Conservation (phyloP, 2,113 vertebrate species). For the Struthio camelus region DNA sequence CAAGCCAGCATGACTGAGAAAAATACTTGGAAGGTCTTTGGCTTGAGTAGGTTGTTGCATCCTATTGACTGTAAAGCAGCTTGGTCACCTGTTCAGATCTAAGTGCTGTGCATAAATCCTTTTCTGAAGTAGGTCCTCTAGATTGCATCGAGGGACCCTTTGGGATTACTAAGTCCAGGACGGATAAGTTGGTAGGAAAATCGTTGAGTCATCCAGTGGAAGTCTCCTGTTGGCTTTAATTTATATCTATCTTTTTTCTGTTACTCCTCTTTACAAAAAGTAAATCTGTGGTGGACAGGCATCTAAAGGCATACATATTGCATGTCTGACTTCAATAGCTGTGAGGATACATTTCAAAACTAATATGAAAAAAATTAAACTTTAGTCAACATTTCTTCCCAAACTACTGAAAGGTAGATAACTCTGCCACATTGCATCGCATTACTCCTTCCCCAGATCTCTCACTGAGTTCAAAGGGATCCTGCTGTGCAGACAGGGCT, state of each 20-base stretch:
- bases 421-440: background rate
- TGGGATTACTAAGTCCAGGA: background rate
- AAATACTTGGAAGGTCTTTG: slow-evolving; percentile 28
- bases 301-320: background rate
- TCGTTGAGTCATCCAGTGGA: background rate
- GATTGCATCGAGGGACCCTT: background rate
- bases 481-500: background rate
- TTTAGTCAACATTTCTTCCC: background rate
- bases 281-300: background rate
- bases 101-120: background rate
- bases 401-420: background rate
- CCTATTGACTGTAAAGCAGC: slow-evolving; percentile 9
- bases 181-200: background rate
- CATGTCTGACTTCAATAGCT: background rate
- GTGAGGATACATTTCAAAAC: background rate
- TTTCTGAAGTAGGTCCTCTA: background rate
- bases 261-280: background rate
- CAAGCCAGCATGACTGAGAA: slow-evolving; percentile 15
- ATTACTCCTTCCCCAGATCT: background rate
- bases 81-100: slow-evolving; percentile 26
- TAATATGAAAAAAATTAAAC: background rate
- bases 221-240: background rate
- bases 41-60: slow-evolving; percentile 21
- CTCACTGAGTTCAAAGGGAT: background rate
- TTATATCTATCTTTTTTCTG: fast-evolving